Evolutionary conservation across 2,113 vertebrate genomes (phyloP).

Genomic region (Oryctolagus cuniculus): mOryCun1.1 NC_091451.1:7684001-7684500

Average conservation of each 20-base stretch:
- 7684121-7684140: too few relatives aligned
- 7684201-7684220: not conserved
- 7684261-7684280: not conserved
- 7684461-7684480: not conserved
- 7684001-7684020: too few relatives aligned
- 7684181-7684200: not conserved
- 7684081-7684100: too few relatives aligned
- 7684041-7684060: too few relatives aligned
- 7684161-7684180: not conserved
- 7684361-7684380: not conserved
- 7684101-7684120: too few relatives aligned
- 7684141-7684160: conserved; percentile 22
- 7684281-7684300: conserved; percentile 17
- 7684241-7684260: not conserved
- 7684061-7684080: too few relatives aligned
- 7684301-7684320: conserved; percentile 34
- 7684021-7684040: too few relatives aligned
- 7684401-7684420: not conserved
- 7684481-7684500: not conserved
- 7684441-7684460: not conserved
- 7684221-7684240: not conserved
- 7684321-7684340: not conserved
- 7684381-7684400: not conserved
- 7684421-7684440: not conserved
- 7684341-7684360: not conserved